Percentiles rank a stretch among this genome's conserved stretches.
These are phyloP conservation scores for Brenthis ino DNA, from an alignment of 2,888 invertebrate species.

Conservation along the genomic window DNA sequence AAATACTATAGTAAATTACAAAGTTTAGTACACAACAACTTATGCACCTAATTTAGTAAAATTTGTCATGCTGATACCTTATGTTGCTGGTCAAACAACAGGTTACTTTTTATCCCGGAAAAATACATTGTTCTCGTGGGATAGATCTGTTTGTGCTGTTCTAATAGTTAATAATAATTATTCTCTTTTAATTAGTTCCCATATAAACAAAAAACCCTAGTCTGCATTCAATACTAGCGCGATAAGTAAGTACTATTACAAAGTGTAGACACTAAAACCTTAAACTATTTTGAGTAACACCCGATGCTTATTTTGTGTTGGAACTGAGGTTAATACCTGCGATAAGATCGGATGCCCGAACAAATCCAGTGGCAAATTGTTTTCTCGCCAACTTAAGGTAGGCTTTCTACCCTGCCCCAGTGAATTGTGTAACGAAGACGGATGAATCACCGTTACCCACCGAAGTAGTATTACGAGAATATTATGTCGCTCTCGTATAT, in stretches of 20 bases:
- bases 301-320: slow-evolving; percentile 21
- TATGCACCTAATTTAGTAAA: too few relatives aligned
- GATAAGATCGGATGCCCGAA: slow-evolving; percentile 48
- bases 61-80: too few relatives aligned
- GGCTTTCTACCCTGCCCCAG: slow-evolving; percentile 53
- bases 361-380: slow-evolving; percentile 56
- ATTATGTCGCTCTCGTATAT: slow-evolving; percentile 40
- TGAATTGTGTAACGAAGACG: slow-evolving; percentile 67
- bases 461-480: slow-evolving; percentile 39
- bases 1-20: too few relatives aligned
- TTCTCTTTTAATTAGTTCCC: too few relatives aligned
- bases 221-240: too few relatives aligned
- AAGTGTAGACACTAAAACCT: neutral
- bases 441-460: slow-evolving; percentile 59
- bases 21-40: too few relatives aligned
- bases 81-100: too few relatives aligned
- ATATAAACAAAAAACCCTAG: too few relatives aligned
- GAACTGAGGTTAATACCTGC: slow-evolving; percentile 37
- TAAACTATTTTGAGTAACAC: slow-evolving; percentile 16
- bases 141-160: too few relatives aligned
- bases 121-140: too few relatives aligned
- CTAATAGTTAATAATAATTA: too few relatives aligned
- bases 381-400: slow-evolving; percentile 48
- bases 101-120: too few relatives aligned
- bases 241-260: neutral